Base-by-base conservation (phyloP, 1,140 invertebrate genomes). In the Caligus rogercresseyi region DNA sequence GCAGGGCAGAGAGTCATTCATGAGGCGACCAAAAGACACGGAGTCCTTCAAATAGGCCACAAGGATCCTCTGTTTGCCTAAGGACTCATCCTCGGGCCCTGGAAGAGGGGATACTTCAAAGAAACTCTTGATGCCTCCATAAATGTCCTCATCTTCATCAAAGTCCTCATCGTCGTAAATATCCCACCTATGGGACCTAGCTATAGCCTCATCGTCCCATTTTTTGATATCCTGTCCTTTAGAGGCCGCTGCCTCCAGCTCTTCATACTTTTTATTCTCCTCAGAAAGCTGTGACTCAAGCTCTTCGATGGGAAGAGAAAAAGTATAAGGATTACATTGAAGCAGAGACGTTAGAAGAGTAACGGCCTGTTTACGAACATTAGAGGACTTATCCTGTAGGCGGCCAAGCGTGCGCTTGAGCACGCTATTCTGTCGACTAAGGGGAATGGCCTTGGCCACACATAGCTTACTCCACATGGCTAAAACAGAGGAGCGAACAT, bases 291-390 rank as follows among this genome's bases (percentile, higher is more conserved):
- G n/a, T n/a, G n/a, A 72, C 57, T 77, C 74, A 1, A 84, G 70
- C 67, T 80, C 71, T 55, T 77, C 72, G 21, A 80, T 68, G 54
- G 81, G 79, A 3, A 85, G 70, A 72, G 71, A 0, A 65, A 65
- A 31, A 20, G 52, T 18, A 56, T 21, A n/a, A 25, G 86, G 85
- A 75, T 91, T 89, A 52, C 78, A 79, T 71, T 87, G 81, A 3
- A 90, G 73, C 66, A 88, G 79, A 18, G 80, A 75, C 26, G 81
- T 82, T 7, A 87, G 67, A n/a, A 86, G 73, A 68, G 84, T 82
- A 57, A 90, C 77, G 53, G 86, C 83, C 65, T 83, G 78, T 71
- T 87, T 88, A 0, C 87, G 75, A 0, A 89, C 87, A 63, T 79
- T 75, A 15, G 82, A 81, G 3, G 83, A 83, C 70, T 82, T 86